A percentile compares a stretch with the other conserved stretches of the same genome.
Evolutionary conservation across 2,888 invertebrate genomes (phyloP).

Genomic region (Scaeva pyrastri): DNA sequence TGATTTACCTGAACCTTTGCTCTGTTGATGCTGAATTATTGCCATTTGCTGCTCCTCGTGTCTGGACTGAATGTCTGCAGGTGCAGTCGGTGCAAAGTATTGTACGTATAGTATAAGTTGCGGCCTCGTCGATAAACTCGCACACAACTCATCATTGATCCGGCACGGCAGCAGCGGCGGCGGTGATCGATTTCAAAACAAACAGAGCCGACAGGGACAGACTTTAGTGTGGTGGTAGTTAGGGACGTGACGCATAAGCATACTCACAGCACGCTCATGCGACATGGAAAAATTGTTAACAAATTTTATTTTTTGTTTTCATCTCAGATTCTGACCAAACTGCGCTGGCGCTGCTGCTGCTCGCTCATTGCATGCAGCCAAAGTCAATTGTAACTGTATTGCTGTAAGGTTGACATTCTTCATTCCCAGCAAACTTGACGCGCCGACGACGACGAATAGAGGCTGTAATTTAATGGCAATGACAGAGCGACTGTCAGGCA

Average conservation of each 20-base stretch:
- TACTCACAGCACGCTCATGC: slow-evolving; percentile 44
- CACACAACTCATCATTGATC: slow-evolving; percentile 72
- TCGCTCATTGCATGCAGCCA: slow-evolving; percentile 15
- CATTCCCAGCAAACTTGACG: slow-evolving; percentile 51
- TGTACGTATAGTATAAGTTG: slow-evolving; percentile 27
- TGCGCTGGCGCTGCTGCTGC: neutral
- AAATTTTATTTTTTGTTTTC: slow-evolving; percentile 46
- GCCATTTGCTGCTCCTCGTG: slow-evolving; percentile 7
- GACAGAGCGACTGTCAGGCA: slow-evolving; percentile 53
- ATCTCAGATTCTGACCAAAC: slow-evolving; percentile 42
- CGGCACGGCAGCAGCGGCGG: slow-evolving; percentile 12
- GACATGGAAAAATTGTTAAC: slow-evolving; percentile 47
- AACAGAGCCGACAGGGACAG: slow-evolving; percentile 46
- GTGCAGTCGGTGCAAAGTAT: slow-evolving; percentile 29
- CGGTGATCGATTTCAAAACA: slow-evolving; percentile 65
- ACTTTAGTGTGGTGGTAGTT: neutral
- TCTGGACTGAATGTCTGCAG: slow-evolving; percentile 49
- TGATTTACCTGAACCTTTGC: slow-evolving; percentile 27
- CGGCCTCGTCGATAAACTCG: slow-evolving; percentile 63
- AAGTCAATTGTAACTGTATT: slow-evolving; percentile 5
- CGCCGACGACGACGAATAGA: slow-evolving; percentile 30
- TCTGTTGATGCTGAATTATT: slow-evolving; percentile 1
- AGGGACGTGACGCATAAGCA: slow-evolving; percentile 57
- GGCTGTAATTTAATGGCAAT: slow-evolving; percentile 48
- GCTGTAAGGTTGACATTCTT: slow-evolving; percentile 61